phyloP scores from a whole-genome alignment of 2,888 invertebrate genomes.

The Meliscaeva auricollis region DNA sequence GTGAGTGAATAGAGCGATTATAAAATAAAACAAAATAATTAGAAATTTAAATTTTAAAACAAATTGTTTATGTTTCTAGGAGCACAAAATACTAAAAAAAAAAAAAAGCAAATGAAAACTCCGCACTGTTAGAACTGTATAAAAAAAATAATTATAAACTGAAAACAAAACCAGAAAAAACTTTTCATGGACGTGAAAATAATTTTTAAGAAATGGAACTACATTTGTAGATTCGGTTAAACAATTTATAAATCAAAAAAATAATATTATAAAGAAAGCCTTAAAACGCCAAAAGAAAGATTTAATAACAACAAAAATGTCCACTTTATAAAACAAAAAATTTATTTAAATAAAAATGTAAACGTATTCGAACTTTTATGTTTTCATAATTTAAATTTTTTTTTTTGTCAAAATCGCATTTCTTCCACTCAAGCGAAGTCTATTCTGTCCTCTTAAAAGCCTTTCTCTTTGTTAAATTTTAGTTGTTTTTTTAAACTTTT shows the following conservation, averaged over 20 bases:
- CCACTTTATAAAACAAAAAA: conserved; percentile 58
- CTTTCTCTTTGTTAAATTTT: conserved; percentile 1
- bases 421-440: conserved; percentile 79
- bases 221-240: conserved; percentile 57
- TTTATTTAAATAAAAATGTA: conserved; percentile 44
- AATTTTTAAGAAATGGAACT: conserved; percentile 32
- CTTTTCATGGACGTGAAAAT: conserved; percentile 52
- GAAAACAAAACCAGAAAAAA: conserved; percentile 35
- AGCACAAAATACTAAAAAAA: conserved; percentile 67
- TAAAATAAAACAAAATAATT: conserved; percentile 19
- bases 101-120: conserved; percentile 53
- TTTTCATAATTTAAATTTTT: conserved; percentile 69
- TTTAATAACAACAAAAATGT: conserved; percentile 63
- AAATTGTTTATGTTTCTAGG: conserved; percentile 73
- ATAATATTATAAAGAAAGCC: conserved; percentile 77
- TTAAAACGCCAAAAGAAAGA: conserved; percentile 80
- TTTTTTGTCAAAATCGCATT: conserved; percentile 81
- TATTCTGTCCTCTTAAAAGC: conserved; percentile 23
- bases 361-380: conserved; percentile 13
- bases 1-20: conserved; percentile 45
- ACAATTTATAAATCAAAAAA: conserved; percentile 58
- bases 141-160: conserved; percentile 49
- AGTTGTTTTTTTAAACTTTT: conserved; percentile 1
- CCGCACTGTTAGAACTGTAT: conserved; percentile 70
- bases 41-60: conserved; percentile 54